phyloP scores from a whole-genome alignment of 1,140 invertebrate genomes.

The Drosophila parvula region DNA sequence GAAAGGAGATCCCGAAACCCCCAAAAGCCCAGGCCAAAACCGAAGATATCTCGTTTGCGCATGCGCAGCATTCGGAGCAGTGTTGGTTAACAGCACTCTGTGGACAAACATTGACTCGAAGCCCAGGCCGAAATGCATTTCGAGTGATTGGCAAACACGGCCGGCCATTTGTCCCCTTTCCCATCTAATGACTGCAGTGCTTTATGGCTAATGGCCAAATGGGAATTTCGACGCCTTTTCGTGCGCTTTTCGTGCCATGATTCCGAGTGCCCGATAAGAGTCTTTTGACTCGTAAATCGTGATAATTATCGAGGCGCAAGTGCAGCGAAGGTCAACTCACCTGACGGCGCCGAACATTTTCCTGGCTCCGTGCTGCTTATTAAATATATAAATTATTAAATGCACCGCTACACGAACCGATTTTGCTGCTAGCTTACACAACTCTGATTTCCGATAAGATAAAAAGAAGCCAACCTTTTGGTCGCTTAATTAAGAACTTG shows the following conservation, averaged over 20 bases:
- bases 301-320: slow-evolving; percentile 72
- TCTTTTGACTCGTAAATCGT: slow-evolving; percentile 72
- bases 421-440: slow-evolving; percentile 62
- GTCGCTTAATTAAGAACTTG: slow-evolving; percentile 62
- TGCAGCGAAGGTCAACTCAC: slow-evolving; percentile 38
- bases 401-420: slow-evolving; percentile 57
- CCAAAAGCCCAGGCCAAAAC: slow-evolving; percentile 1
- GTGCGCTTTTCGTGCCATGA: slow-evolving; percentile 50
- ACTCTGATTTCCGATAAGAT: slow-evolving; percentile 74
- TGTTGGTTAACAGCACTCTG: slow-evolving; percentile 52
- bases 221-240: slow-evolving; percentile 66
- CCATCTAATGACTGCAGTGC: slow-evolving; percentile 34
- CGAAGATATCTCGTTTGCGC: slow-evolving; percentile 12
- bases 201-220: slow-evolving; percentile 47
- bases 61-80: slow-evolving; percentile 40
- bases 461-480: slow-evolving; percentile 42
- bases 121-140: slow-evolving; percentile 65
- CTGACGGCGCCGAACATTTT: slow-evolving; percentile 25
- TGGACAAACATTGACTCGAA: slow-evolving; percentile 51
- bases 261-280: slow-evolving; percentile 69
- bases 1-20: slow-evolving; percentile 27
- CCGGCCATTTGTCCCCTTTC: slow-evolving; percentile 38
- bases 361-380: slow-evolving; percentile 69
- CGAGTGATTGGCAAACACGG: slow-evolving; percentile 74
- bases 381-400: slow-evolving; percentile 69